These are phyloP conservation scores for Stichopus chloronotus DNA, from an alignment of 35 echinoderm and acorn worm genomes.

Conservation along the genomic window DNA sequence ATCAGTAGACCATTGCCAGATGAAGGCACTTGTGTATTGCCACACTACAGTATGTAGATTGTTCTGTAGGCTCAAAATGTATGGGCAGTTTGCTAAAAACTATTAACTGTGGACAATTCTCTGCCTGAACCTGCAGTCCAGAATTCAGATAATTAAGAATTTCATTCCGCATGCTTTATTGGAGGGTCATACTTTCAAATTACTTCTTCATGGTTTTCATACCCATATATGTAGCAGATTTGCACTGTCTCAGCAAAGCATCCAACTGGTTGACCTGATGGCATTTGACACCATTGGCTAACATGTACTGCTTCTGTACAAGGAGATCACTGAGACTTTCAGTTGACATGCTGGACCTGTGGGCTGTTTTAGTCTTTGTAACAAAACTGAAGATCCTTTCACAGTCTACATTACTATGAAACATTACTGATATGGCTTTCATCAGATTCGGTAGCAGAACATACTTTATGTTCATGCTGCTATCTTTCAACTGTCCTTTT, in stretches of 20 bases:
- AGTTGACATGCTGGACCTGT: conserved; percentile 25
- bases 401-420: conserved; percentile 71
- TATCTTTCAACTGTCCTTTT: conserved; percentile 56
- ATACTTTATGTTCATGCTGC: conserved; percentile 56
- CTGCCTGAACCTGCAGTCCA: conserved; percentile 11
- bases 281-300: conserved; percentile 23
- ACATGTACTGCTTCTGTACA: conserved; percentile 27
- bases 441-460: conserved; percentile 37
- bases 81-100: neutral
- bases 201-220: conserved; percentile 3
- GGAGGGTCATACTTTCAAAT: neutral
- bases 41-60: conserved; percentile 1
- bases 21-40: neutral
- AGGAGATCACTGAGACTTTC: conserved; percentile 7
- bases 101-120: neutral
- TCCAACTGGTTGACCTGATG: neutral
- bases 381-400: conserved; percentile 67
- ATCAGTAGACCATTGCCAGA: neutral
- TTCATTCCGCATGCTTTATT: conserved; percentile 25
- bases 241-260: conserved; percentile 11
- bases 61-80: conserved; percentile 1
- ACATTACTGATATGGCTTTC: conserved; percentile 49
- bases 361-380: conserved; percentile 32
- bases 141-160: neutral
- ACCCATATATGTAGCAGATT: conserved; percentile 10